Conservation (phyloP, 1,140 invertebrate species). For the Oreohelix idahoensis region DNA sequence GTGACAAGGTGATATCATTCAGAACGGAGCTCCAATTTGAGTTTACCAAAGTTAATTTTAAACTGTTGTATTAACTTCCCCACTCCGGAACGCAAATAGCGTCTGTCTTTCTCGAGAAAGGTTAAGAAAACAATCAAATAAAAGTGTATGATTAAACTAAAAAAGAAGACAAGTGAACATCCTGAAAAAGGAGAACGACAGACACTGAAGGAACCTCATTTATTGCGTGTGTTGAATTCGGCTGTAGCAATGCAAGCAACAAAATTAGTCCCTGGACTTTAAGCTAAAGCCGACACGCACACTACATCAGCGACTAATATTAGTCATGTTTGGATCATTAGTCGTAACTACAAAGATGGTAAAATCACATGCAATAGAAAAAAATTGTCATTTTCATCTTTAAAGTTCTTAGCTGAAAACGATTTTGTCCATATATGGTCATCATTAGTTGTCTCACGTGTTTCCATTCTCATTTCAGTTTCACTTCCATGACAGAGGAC, state of each 20-base stretch:
- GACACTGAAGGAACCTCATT: not conserved
- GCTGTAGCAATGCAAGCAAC: not conserved
- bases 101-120: not conserved
- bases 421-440: no score
- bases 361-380: no score
- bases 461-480: no score
- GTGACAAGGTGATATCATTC: slow-evolving; percentile 9
- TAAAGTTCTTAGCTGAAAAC: no score
- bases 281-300: no score
- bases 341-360: no score
- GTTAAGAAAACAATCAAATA: slow-evolving; percentile 10
- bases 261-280: not conserved
- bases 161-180: not conserved
- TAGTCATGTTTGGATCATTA: no score
- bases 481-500: no score
- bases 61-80: not conserved
- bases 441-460: no score
- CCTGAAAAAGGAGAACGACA: not conserved
- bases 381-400: no score
- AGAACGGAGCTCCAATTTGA: not conserved
- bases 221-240: not conserved
- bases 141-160: not conserved
- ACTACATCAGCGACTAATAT: no score
- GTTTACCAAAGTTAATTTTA: slow-evolving; percentile 13
- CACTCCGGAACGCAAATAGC: not conserved